Evolutionary conservation across 2,113 vertebrate genomes (phyloP).

Genomic region (Carassius gibelio): DNA sequence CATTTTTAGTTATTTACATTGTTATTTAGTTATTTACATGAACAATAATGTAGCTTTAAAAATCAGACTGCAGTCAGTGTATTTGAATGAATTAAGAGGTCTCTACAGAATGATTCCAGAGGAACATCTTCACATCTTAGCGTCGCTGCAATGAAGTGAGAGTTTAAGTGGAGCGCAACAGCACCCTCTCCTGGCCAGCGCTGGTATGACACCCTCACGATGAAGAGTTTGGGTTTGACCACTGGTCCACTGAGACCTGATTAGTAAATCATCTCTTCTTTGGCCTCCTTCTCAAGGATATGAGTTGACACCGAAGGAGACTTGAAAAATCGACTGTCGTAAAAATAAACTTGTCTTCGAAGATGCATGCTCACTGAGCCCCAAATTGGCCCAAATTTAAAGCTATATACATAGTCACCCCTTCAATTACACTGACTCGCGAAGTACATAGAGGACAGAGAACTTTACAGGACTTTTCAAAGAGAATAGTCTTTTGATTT

Average conservation of each 20-base stretch:
- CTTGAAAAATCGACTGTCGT: slow-evolving; percentile 80
- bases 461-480: slow-evolving; percentile 31
- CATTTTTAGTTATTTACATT: background rate
- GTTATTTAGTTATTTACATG: too few species aligned
- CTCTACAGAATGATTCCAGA: background rate
- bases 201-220: slow-evolving; percentile 45
- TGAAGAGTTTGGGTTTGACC: background rate
- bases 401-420: slow-evolving; percentile 75
- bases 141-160: background rate
- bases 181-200: slow-evolving; percentile 50
- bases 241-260: slow-evolving; percentile 58
- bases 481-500: slow-evolving; percentile 31
- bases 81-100: background rate
- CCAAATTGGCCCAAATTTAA: slow-evolving; percentile 81
- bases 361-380: slow-evolving; percentile 77
- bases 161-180: slow-evolving; percentile 4
- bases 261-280: slow-evolving; percentile 66
- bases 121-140: background rate
- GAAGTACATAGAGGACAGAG: slow-evolving; percentile 68
- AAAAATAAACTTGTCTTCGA: slow-evolving; percentile 83
- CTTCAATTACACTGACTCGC: slow-evolving; percentile 79
- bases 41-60: background rate
- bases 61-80: background rate
- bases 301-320: slow-evolving; percentile 75
- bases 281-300: slow-evolving; percentile 82